Base-by-base conservation (phyloP, 2,888 invertebrate genomes). In the Drosophila tanythrix region DNA sequence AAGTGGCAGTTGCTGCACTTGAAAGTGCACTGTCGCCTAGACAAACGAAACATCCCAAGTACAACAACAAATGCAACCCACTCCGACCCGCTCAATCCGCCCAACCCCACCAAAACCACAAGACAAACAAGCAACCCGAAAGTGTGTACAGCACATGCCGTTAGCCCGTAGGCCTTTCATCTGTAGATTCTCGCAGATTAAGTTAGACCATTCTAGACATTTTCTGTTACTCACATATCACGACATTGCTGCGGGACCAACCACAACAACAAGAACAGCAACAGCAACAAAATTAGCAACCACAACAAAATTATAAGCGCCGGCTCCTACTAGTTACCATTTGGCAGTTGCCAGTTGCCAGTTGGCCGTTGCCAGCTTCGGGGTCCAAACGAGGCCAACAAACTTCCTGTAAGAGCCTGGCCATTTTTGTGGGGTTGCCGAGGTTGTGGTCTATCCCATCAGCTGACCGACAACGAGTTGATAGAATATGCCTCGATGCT, bases 161-260 rank as follows among this genome's bases (percentile, higher is more conserved):
- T 36, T 38, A 59, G 53, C 48, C 69, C 36, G 33, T 21, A 68
- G 58, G 69, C 53, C 31, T n/a, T 48, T 36, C 4, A 2, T 7
- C 33, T 35, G 50, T 18, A 25, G 38, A 59, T 33, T 51, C 56
- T n/a, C 53, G 13, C 43, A 57, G 60, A 74, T 57, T 50, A 66
- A 13, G 55, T 46, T 43, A 8, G 25, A 38, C 46, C 59, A 36
- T 36, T 21, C 18, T 66, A 60, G 72, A 70, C 76, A 66, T 64
- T 52, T 65, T 65, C 81, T 71, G 61, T 29, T 51, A 50, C 58
- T 46, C 55, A 65, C 68, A 66, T 69, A 72, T 81, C 84, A 83
- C 84, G 84, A 81, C 71, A 62, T 69, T 57, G 82, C 82, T 79
- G 63, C 79, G 55, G 79, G 82, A 67, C 66, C 73, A 56, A n/a